These are phyloP conservation scores for Montifringilla adamsi DNA, from an alignment of 2,113 vertebrate species.

Conservation along the genomic window DNA sequence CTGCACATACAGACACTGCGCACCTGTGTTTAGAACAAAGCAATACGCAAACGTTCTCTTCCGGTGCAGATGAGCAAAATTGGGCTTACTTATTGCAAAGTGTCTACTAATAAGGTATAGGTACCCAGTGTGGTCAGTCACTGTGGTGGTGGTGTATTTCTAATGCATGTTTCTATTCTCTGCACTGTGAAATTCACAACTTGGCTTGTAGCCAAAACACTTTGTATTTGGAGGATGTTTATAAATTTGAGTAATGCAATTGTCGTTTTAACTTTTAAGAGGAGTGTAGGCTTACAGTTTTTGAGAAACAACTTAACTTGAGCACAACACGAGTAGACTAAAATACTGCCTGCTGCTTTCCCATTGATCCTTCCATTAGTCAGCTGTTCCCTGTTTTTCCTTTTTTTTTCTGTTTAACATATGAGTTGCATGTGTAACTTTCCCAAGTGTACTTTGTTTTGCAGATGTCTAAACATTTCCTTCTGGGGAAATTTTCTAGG, in stretches of 20 bases:
- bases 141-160: neutral
- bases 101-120: neutral
- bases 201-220: neutral
- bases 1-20: neutral
- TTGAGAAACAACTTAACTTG: neutral
- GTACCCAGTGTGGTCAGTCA: neutral
- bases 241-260: neutral
- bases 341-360: slow-evolving; percentile 11
- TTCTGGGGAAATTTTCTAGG: neutral
- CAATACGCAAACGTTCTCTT: neutral
- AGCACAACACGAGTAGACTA: neutral
- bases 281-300: neutral
- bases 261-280: neutral
- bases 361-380: neutral
- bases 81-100: neutral
- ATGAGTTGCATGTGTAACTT: neutral
- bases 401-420: neutral
- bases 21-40: neutral
- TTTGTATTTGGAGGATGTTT: neutral
- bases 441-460: neutral
- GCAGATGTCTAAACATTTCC: neutral
- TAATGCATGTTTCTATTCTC: neutral
- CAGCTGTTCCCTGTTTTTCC: neutral
- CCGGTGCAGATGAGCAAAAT: neutral
- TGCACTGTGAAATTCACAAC: neutral